A percentile compares a stretch with the other conserved stretches of the same genome.
Conservation (phyloP, 2,888 invertebrate genomes). For the Drosophila parthenogenetica region DNA sequence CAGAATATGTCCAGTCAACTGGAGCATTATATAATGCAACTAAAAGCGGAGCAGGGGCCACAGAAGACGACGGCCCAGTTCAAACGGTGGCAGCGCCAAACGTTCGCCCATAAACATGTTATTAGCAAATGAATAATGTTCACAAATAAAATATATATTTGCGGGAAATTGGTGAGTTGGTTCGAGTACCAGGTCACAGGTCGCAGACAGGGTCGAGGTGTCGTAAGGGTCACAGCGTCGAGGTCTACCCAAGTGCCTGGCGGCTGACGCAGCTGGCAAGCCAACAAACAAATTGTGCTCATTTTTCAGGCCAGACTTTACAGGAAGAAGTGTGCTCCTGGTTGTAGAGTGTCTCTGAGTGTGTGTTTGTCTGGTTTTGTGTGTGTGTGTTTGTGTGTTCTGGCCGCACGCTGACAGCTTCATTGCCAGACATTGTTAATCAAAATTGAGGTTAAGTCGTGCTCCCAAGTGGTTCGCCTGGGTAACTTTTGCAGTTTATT, state of each 20-base stretch:
- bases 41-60: slow-evolving; percentile 46
- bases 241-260: slow-evolving; percentile 46
- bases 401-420: slow-evolving; percentile 76
- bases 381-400: slow-evolving; percentile 8
- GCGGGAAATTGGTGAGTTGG: slow-evolving; percentile 40
- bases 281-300: slow-evolving; percentile 72
- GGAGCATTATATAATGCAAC: slow-evolving; percentile 68
- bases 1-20: slow-evolving; percentile 58
- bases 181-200: not conserved
- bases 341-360: not conserved
- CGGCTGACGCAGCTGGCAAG: slow-evolving; percentile 47
- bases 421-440: slow-evolving; percentile 80
- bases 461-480: slow-evolving; percentile 53
- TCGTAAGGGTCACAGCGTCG: slow-evolving; percentile 1
- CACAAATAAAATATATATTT: slow-evolving; percentile 68
- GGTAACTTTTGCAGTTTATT: slow-evolving; percentile 62
- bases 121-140: slow-evolving; percentile 69
- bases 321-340: slow-evolving; percentile 15
- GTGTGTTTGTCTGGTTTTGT: not conserved
- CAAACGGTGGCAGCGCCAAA: slow-evolving; percentile 64
- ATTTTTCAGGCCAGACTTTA: slow-evolving; percentile 62
- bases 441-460: slow-evolving; percentile 79
- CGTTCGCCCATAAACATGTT: slow-evolving; percentile 67
- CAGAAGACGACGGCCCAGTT: slow-evolving; percentile 38
- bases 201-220: not conserved